Evolutionary conservation across 2,888 invertebrate genomes (phyloP), one percentile per base, ranked within the genome.

Genomic region (Scaptomyza parva): DNA sequence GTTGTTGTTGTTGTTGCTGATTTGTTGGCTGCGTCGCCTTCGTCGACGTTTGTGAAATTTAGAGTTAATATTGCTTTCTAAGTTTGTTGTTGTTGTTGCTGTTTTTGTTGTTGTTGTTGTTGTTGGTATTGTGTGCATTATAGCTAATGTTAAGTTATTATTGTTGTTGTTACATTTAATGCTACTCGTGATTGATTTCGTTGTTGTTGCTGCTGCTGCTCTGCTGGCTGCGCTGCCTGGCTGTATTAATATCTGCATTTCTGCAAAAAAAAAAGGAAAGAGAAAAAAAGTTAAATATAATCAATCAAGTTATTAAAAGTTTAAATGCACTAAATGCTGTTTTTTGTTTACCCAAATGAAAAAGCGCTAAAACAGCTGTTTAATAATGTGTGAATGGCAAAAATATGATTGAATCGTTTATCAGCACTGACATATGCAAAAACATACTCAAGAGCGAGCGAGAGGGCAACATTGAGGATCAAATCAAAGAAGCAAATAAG

Each of bases 21-120:
- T 41, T 33, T 70, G 58, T 43, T 35, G 33, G 5, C 14, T 45
- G 44, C 17, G 44, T 26, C 78, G 80, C 77, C 67, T 82, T 61
- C 80, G 77, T 35, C 85, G 79, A 7, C 81, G 68, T 41, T 79
- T 85, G 54, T 79, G 75, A 68, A 71, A 77, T 37, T 70, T 62
- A 11, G 40, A 51, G 40, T 54, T 61, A 37, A 41, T 17, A n/a
- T n/a, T 55, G 43, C 47, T 63, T 54, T 53, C 62, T 67, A 45
- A 53, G 68, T 6, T 26, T 57, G 30, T 52, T 53, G 40, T 14
- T 22, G 33, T 9, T 30, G 20, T 1, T 45, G 30, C 35, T 22
- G 33, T 24, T 47, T 43, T 24, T 64, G 43, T 24, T 12, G 45
- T 45, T 22, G 33, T 9, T 30, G 20, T 1, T 45, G 30, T 40